phyloP scores from a whole-genome alignment of 2,113 vertebrate genomes.

The Rhadina sibilatrix region DNA sequence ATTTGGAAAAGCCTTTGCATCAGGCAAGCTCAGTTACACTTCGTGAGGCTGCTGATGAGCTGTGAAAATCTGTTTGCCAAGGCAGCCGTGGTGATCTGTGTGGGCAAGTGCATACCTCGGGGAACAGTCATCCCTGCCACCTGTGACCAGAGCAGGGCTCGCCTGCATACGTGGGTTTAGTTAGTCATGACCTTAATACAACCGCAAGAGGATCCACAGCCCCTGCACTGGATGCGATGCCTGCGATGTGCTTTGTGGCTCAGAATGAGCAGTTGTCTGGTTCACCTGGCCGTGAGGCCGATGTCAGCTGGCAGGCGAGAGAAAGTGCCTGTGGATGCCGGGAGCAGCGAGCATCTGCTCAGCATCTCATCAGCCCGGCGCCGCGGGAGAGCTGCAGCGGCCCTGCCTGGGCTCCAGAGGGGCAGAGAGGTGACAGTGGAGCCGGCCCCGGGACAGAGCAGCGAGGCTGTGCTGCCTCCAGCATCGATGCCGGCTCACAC shows the following conservation, averaged over 20 bases:
- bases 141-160: background rate
- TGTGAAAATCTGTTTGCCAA: background rate
- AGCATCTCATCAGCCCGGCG: background rate
- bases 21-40: background rate
- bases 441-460: background rate
- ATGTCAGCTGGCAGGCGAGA: background rate
- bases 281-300: background rate
- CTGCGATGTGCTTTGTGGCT: background rate
- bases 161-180: fast-evolving
- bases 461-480: background rate
- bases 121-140: fast-evolving
- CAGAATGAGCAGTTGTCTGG: fast-evolving
- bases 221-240: background rate
- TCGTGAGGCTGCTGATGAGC: fast-evolving
- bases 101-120: fast-evolving
- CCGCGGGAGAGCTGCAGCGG: background rate
- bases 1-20: background rate
- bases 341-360: background rate
- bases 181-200: background rate
- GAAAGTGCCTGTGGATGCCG: background rate
- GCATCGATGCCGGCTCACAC: fast-evolving
- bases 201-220: fast-evolving
- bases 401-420: background rate
- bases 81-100: background rate
- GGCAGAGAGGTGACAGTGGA: background rate